A percentile compares a stretch with the other conserved stretches of the same genome.
phyloP scores from a whole-genome alignment of 2,797 vertebrate genomes.

The Carduelis carduelis region DNA sequence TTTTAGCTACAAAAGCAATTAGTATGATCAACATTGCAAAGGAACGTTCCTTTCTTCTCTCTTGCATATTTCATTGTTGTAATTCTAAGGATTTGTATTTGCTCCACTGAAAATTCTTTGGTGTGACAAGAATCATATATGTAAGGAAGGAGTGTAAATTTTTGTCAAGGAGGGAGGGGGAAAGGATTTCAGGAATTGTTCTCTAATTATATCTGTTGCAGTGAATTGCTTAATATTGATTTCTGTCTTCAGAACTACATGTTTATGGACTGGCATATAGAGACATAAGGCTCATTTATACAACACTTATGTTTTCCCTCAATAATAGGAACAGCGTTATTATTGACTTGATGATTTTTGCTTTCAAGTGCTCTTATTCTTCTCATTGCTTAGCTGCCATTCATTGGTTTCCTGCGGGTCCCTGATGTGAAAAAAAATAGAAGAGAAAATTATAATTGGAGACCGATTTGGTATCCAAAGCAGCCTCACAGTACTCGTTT shows the following conservation, averaged over 20 bases:
- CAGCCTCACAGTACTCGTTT: not conserved
- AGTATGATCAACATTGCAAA: not conserved
- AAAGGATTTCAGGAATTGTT: not conserved
- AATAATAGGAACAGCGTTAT: constrained; percentile 10
- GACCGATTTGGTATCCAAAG: not conserved
- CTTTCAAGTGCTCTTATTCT: constrained; percentile 48
- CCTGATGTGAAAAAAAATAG: not conserved
- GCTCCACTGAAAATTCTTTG: not conserved
- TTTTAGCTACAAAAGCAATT: not conserved
- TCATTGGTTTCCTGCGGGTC: constrained; percentile 19
- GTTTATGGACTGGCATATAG: constrained; percentile 8
- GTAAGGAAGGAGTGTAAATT: not conserved
- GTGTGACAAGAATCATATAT: not conserved
- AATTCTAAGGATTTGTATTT: not conserved
- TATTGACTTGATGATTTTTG: constrained; percentile 34
- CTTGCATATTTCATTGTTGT: not conserved
- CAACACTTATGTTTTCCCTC: constrained; percentile 19
- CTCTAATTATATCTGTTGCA: constrained; percentile 19
- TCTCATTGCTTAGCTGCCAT: constrained; percentile 27
- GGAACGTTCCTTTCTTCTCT: not conserved
- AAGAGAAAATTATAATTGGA: constrained; percentile 23
- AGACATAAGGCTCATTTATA: constrained; percentile 17
- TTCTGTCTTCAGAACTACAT: constrained; percentile 2
- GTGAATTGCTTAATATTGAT: constrained; percentile 14
- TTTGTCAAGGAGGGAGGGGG: not conserved